Evolutionary conservation across 1,140 invertebrate genomes (phyloP).

Genomic region (Trypoxylus dichotomus): DNA sequence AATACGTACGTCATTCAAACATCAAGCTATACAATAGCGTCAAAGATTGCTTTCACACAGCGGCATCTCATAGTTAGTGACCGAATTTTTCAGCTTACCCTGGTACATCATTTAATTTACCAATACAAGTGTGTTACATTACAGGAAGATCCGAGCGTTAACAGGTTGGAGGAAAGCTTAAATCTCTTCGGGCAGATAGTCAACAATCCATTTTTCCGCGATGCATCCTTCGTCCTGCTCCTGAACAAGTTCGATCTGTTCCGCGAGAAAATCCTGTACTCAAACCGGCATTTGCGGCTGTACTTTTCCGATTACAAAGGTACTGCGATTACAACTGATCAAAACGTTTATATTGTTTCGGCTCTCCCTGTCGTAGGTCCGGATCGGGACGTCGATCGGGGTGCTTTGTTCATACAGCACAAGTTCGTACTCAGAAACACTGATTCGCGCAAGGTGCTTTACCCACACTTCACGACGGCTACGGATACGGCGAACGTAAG

Average conservation of each 20-base stretch:
- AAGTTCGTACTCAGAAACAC: conserved; percentile 63
- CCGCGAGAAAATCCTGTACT: conserved; percentile 67
- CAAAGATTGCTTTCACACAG: too few relatives aligned
- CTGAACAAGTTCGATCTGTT: conserved; percentile 74
- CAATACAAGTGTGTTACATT: conserved; percentile 33
- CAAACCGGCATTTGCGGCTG: conserved; percentile 61
- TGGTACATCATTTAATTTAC: too few relatives aligned
- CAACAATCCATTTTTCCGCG: conserved; percentile 66
- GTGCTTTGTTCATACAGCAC: conserved; percentile 65
- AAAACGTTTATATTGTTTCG: conserved; percentile 27
- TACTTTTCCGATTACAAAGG: conserved; percentile 65
- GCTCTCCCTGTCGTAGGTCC: conserved; percentile 57
- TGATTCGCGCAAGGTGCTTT: conserved; percentile 62
- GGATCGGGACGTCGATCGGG: conserved; percentile 65
- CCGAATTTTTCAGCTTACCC: too few relatives aligned
- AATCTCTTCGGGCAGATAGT: conserved; percentile 67
- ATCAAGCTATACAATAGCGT: too few relatives aligned
- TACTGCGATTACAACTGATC: conserved; percentile 35
- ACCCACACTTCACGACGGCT: conserved; percentile 67
- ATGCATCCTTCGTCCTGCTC: conserved; percentile 69
- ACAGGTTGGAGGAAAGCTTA: conserved; percentile 67
- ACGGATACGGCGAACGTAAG: conserved; percentile 67
- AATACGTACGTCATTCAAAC: too few relatives aligned
- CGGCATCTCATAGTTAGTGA: too few relatives aligned
- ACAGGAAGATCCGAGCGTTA: conserved; percentile 66